A percentile compares a stretch with the other conserved stretches of the same genome.
Evolutionary conservation across 2,888 invertebrate species (phyloP).

Genomic region (Pherbina coryleti): DNA sequence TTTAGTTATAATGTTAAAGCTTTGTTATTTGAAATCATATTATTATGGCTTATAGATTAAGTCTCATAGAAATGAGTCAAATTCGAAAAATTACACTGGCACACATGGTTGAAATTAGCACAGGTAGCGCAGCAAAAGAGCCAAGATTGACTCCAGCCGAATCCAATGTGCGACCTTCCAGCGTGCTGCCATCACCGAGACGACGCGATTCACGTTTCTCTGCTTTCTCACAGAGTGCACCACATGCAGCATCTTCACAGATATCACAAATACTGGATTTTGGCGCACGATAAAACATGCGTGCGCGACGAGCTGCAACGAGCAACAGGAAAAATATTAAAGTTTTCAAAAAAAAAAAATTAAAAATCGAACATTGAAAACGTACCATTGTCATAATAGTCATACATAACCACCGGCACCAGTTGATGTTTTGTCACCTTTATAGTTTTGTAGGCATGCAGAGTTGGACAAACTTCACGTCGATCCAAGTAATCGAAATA

Average conservation of each 20-base stretch:
- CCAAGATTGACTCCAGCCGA: background rate
- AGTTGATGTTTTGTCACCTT: constrained; percentile 90
- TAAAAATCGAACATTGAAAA: constrained; percentile 49
- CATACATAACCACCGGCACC: constrained; percentile 87
- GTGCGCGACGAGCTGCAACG: constrained; percentile 79
- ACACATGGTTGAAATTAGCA: background rate
- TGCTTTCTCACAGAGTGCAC: constrained; percentile 65
- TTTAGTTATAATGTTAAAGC: constrained; percentile 24
- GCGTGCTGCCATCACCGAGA: constrained; percentile 47
- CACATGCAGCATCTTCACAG: constrained; percentile 78
- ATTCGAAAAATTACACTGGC: background rate
- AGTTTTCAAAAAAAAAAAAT: constrained; percentile 44
- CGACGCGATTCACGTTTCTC: constrained; percentile 61
- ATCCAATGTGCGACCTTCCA: constrained; percentile 45
- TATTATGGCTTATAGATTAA: constrained; percentile 8
- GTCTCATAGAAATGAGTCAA: background rate
- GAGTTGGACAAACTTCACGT: constrained; percentile 85
- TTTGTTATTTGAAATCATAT: constrained; percentile 16
- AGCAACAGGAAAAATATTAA: background rate
- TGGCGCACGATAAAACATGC: constrained; percentile 83
- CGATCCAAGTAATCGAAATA: constrained; percentile 81
- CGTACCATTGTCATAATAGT: constrained; percentile 94
- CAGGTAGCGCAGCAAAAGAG: background rate
- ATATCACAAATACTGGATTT: constrained; percentile 84
- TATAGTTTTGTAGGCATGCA: constrained; percentile 87